A percentile compares a stretch with the other conserved stretches of the same genome.
These are phyloP conservation scores for Hirundichthys speculiger DNA, from an alignment of 2,113 vertebrate species.

Conservation along the genomic window DNA sequence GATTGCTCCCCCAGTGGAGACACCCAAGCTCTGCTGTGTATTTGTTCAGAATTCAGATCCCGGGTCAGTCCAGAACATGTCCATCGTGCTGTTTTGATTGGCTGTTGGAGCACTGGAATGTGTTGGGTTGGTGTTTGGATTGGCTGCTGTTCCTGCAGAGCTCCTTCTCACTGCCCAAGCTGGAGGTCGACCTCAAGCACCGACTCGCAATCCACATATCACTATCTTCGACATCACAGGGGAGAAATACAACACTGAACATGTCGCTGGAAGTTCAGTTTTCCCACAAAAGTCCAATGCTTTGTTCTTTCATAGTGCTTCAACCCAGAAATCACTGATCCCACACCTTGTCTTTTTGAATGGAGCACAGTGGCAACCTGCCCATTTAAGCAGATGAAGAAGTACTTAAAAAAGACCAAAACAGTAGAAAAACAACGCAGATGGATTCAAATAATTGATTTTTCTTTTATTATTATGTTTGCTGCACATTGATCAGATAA, in stretches of 20 bases:
- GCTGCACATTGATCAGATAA: too few relatives aligned
- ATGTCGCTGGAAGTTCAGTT: conserved; percentile 15
- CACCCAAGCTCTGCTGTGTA: conserved; percentile 43
- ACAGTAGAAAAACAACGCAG: too few relatives aligned
- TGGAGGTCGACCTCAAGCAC: conserved; percentile 49
- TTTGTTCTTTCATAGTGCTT: conserved; percentile 6
- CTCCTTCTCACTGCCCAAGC: conserved; percentile 27
- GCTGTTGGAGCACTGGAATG: conserved; percentile 56
- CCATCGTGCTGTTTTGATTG: conserved; percentile 62
- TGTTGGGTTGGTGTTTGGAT: conserved; percentile 60
- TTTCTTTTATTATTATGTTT: too few relatives aligned
- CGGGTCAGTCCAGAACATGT: conserved; percentile 38
- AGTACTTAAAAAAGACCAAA: too few relatives aligned
- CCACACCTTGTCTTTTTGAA: too few relatives aligned
- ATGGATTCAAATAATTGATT: too few relatives aligned
- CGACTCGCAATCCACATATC: conserved; percentile 36
- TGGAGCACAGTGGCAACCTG: too few relatives aligned
- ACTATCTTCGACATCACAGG: conserved; percentile 26
- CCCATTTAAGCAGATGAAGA: too few relatives aligned
- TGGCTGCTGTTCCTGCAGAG: conserved; percentile 51
- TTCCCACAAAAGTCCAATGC: conserved; percentile 41
- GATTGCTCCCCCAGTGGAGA: conserved; percentile 47
- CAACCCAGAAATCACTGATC: too few relatives aligned
- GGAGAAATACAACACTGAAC: conserved; percentile 33
- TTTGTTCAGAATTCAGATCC: conserved; percentile 59